A percentile compares a stretch with the other conserved stretches of the same genome.
phyloP scores from a whole-genome alignment of 1,140 invertebrate species.

The Drosophila paulistorum region DNA sequence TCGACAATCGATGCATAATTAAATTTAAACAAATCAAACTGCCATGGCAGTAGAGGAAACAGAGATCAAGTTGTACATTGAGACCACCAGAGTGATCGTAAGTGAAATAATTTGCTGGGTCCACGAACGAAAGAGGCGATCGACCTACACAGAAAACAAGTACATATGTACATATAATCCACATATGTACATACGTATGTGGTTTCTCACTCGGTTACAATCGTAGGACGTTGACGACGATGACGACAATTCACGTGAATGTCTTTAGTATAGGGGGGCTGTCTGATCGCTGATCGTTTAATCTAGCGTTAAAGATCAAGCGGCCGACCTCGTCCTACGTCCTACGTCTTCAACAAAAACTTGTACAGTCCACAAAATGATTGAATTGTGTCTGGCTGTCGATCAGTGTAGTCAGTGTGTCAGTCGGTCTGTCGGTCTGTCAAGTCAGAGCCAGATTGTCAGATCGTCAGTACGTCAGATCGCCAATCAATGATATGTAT shows the following conservation, averaged over 20 bases:
- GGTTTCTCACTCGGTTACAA: not conserved
- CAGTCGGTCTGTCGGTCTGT: too few relatives aligned
- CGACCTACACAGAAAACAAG: slow-evolving; percentile 51
- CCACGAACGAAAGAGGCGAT: slow-evolving; percentile 39
- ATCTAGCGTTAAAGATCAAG: slow-evolving; percentile 80
- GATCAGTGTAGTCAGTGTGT: slow-evolving; percentile 49
- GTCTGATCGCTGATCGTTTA: slow-evolving; percentile 72
- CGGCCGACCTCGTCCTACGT: slow-evolving; percentile 52
- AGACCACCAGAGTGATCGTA: slow-evolving; percentile 68
- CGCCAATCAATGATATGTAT: slow-evolving; percentile 52
- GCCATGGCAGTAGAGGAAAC: slow-evolving; percentile 73
- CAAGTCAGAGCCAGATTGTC: slow-evolving; percentile 52
- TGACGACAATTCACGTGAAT: slow-evolving; percentile 14
- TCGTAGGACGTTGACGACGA: slow-evolving; percentile 34
- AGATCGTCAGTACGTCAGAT: slow-evolving; percentile 37
- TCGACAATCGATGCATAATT: slow-evolving; percentile 78
- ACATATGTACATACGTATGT: too few relatives aligned
- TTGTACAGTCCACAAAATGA: slow-evolving; percentile 51
- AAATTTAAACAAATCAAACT: slow-evolving; percentile 82
- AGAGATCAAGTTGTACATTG: slow-evolving; percentile 79
- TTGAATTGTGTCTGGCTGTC: slow-evolving; percentile 81
- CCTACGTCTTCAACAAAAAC: slow-evolving; percentile 27
- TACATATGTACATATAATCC: too few relatives aligned
- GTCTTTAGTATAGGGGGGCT: slow-evolving; percentile 38
- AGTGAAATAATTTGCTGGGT: slow-evolving; percentile 78